Percentiles rank a stretch among this genome's conserved stretches.
Conservation (phyloP, 2,888 invertebrate genomes). For the Habrosyne pyritoides region DNA sequence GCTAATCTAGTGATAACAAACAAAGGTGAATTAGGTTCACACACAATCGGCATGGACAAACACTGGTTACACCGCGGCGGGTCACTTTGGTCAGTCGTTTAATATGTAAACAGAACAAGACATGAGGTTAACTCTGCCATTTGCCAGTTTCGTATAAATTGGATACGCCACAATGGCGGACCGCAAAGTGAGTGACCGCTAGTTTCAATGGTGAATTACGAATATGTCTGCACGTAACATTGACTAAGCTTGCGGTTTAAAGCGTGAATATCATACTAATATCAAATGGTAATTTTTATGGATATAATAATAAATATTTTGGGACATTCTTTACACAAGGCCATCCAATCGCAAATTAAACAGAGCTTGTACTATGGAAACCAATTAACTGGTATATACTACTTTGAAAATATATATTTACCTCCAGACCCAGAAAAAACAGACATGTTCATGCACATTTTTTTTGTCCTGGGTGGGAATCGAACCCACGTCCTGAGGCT, state of each 20-base stretch:
- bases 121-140: neutral
- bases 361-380: no score
- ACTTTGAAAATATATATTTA: no score
- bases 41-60: neutral
- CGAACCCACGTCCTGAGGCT: no score
- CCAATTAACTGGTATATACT: no score
- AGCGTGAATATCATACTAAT: neutral
- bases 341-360: no score
- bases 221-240: neutral
- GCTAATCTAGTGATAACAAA: no score
- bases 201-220: neutral
- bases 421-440: no score
- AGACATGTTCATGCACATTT: no score
- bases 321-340: no score
- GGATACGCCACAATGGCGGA: neutral
- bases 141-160: conserved; percentile 1
- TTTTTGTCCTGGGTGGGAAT: no score
- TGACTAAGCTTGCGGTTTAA: neutral
- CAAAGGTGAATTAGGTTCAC: no score
- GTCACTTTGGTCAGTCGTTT: neutral
- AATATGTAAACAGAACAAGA: neutral
- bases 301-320: no score
- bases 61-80: neutral
- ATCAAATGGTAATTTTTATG: neutral
- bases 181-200: conserved; percentile 5